Evolutionary conservation across 2,113 vertebrate species (phyloP), one percentile per base, ranked within the genome.

Genomic region (Hydrochoerus hydrochaeris): DNA sequence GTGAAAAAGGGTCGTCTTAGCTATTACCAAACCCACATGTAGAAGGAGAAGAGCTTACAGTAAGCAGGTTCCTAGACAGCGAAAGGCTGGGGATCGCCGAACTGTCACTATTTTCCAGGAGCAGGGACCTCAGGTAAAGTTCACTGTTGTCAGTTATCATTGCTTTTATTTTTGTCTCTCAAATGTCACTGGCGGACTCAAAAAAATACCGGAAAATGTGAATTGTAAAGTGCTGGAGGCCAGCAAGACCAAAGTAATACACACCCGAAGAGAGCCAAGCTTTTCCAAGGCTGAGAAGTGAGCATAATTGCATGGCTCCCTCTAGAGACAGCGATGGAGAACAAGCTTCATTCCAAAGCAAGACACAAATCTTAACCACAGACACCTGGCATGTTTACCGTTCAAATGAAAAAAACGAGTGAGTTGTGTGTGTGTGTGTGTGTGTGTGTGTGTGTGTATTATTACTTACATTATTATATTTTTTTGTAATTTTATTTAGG

Each of bases 141-240:
- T 93, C 78, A 88, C 49, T 6, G 54, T 19, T 46, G 41, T 89
- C 65, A 71, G 2, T 58, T 92, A 75, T 46, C 30, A 41, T 17
- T 71, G 52, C 4, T 96, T 88, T 78, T 65, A 85, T 91, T 93
- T 89, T 89, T 91, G 26, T 54, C 3, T 86, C 58, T 97, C 7
- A 85, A 86, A 95, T 92, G 41, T 62, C 49, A 60, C 57, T 80
- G 67, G 62, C 73, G 80, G 49, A 13, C 32, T 91, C 46, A 65
- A 69, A 95, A 95, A 88, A 24, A 65, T 57, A 73, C 57, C 11
- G 41, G 57, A 49, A 85, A 65, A 71, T 60, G 38, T 49, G 24
- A 91, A 71, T 9, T 38, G 4, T 38, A 1, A 12, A 35, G n/a
- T 80, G 12, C 80, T 67, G 32, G 49, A 73, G 44, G 86, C 30